Conservation (phyloP, 1,140 invertebrate genomes). For the Drosophila insularis region DNA sequence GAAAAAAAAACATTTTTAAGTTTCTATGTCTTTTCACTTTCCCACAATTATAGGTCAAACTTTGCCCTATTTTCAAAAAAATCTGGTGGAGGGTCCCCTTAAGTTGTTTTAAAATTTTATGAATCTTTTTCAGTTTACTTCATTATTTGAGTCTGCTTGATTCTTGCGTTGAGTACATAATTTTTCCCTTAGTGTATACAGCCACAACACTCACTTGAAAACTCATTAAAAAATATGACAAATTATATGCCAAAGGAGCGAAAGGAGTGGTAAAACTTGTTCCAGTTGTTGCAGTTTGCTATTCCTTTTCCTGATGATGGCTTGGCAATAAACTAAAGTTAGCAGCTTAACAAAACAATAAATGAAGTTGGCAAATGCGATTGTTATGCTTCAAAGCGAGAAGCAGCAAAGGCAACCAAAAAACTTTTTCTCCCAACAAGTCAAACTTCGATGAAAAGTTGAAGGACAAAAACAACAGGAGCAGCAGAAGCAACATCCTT, state of each 20-base stretch:
- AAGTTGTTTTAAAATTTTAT: too few relatives aligned
- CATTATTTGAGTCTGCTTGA: slow-evolving; percentile 30
- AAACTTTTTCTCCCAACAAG: slow-evolving; percentile 52
- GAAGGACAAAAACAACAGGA: slow-evolving; percentile 53
- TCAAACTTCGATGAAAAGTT: slow-evolving; percentile 72
- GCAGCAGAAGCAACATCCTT: background rate
- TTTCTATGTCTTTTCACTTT: too few relatives aligned
- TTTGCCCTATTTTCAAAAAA: too few relatives aligned
- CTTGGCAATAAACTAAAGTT: slow-evolving; percentile 76
- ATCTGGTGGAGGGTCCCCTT: too few relatives aligned
- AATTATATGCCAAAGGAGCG: slow-evolving; percentile 57
- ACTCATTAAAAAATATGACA: slow-evolving; percentile 80
- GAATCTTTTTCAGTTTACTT: too few relatives aligned
- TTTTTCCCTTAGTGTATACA: slow-evolving; percentile 53
- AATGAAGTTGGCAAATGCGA: slow-evolving; percentile 79
- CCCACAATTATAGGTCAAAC: too few relatives aligned
- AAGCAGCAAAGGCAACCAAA: slow-evolving; percentile 24
- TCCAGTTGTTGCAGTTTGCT: slow-evolving; percentile 30
- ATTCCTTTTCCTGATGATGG: slow-evolving; percentile 41
- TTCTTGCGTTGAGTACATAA: too few relatives aligned
- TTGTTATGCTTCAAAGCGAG: slow-evolving; percentile 59
- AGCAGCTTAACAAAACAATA: slow-evolving; percentile 80
- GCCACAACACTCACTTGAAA: slow-evolving; percentile 66
- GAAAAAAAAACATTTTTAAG: too few relatives aligned
- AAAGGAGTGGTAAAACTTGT: slow-evolving; percentile 24